Evolutionary conservation across 2,113 vertebrate species (phyloP).

Genomic region (Dissostichus mawsoni): DNA sequence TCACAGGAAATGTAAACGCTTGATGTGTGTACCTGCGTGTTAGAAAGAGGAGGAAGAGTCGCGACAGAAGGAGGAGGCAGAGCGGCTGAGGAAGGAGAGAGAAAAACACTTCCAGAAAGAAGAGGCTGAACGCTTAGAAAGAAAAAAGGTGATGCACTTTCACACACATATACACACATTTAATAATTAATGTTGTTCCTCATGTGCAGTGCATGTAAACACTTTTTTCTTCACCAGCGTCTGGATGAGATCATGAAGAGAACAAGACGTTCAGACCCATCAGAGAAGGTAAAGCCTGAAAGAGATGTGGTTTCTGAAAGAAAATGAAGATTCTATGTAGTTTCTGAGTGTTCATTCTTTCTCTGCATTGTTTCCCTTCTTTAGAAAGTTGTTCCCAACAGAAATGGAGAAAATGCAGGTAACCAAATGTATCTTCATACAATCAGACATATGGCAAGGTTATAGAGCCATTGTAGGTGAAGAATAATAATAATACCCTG

Average conservation of each 20-base stretch:
- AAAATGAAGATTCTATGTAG: not conserved
- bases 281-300: slow-evolving; percentile 86
- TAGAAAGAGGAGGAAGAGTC: slow-evolving; percentile 91
- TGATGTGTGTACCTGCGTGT: not conserved
- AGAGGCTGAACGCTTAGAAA: slow-evolving; percentile 95
- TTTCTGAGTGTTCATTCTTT: slow-evolving; percentile 16
- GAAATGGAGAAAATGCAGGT: slow-evolving; percentile 91
- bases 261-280: slow-evolving; percentile 90
- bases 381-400: slow-evolving; percentile 88
- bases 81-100: slow-evolving; percentile 89
- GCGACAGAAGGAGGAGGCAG: slow-evolving; percentile 89
- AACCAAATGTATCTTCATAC: slow-evolving; percentile 4
- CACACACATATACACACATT: not conserved
- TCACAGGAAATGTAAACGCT: not conserved
- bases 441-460: not conserved
- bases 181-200: not conserved
- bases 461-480: too few relatives aligned
- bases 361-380: slow-evolving; percentile 44
- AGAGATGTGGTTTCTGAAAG: not conserved
- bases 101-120: slow-evolving; percentile 96
- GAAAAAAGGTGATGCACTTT: slow-evolving; percentile 90
- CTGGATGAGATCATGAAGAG: slow-evolving; percentile 99
- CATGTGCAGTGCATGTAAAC: not conserved
- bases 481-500: too few relatives aligned
- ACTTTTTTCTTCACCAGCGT: slow-evolving; percentile 81